Evolutionary conservation across 1,140 invertebrate species (phyloP), one percentile per base, ranked within the genome.

Genomic region (Rhyacophila brunnea): DNA sequence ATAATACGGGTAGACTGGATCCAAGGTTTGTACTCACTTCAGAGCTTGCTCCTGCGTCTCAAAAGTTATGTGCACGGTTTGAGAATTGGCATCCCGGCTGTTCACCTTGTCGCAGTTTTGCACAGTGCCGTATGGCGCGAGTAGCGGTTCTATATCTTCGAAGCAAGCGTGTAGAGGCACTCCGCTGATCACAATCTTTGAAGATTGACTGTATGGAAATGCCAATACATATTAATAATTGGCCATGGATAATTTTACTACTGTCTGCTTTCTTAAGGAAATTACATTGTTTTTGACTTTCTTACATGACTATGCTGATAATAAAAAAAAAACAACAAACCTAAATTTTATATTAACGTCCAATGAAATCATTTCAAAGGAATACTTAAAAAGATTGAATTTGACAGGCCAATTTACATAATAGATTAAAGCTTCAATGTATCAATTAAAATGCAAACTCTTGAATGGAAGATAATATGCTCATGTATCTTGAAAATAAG

Each of bases 11-110:
- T 43, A 43, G 40, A 15, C n/a, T 45, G 64, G 23, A 64, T 58
- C 53, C 64, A 62, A 66, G 62, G 64, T 38, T 64, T 35, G 71
- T 80, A 91, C 89, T 89, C 80, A 93, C 91, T 89, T 87, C 82
- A 92, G 91, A 73, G 92, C 91, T 81, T 91, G 87, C 70, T 94
- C 92, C 72, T 85, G 83, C 67, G 84, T 90, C 79, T 93, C 91
- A 83, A 90, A 95, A 71, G 87, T 92, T 73, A 94, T 87, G 79
- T 88, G 87, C 66, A 92, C 84, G 66, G 85, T 85, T 79, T 90
- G 87, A 67, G 86, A 85, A 75, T 83, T 86, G 67, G 86, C 84
- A 78, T 91, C 89, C 71, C 88, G 86, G 71, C 87, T 84, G 69
- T 83, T 83, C 66, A 89, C 81, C 77, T 91, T 92, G 80, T 95